Percentiles rank a stretch among this genome's conserved stretches.
phyloP scores from a whole-genome alignment of 2,888 invertebrate genomes.

The Drosophila quinaria region DNA sequence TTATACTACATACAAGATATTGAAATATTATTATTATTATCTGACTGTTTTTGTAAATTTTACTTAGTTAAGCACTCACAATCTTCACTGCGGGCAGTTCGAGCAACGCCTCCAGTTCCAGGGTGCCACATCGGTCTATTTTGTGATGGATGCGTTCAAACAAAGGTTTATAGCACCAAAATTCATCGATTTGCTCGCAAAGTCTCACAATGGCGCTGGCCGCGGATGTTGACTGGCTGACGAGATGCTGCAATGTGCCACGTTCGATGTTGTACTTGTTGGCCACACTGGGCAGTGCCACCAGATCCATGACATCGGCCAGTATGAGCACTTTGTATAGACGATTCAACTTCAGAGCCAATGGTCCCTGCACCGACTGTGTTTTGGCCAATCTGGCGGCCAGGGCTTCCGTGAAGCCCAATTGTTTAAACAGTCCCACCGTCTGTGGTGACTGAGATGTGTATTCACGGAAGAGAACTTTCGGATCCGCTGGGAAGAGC shows the following conservation, averaged over 20 bases:
- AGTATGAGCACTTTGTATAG: constrained; percentile 95
- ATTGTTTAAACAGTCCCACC: constrained; percentile 89
- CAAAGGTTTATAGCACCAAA: constrained; percentile 93
- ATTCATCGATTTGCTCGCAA: constrained; percentile 91
- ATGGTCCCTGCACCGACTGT: constrained; percentile 87
- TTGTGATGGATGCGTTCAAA: constrained; percentile 90
- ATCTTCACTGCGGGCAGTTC: constrained; percentile 95
- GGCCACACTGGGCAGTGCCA: constrained; percentile 89
- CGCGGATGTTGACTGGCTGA: constrained; percentile 90
- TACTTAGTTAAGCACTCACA: constrained; percentile 84
- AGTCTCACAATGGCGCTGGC: constrained; percentile 92
- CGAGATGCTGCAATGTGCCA: constrained; percentile 92
- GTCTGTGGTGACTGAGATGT: constrained; percentile 88
- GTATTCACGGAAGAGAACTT: constrained; percentile 87
- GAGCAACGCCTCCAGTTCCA: constrained; percentile 93
- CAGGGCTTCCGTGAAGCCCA: constrained; percentile 92
- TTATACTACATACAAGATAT: no score
- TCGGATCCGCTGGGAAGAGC: constrained; percentile 89
- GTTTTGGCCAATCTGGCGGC: constrained; percentile 90
- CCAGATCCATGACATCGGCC: constrained; percentile 91
- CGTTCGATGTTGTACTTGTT: constrained; percentile 90
- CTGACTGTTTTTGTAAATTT: no score
- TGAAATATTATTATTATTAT: no score
- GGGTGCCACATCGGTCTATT: constrained; percentile 92
- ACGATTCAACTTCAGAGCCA: constrained; percentile 87